phyloP scores from a whole-genome alignment of 2,113 vertebrate species.

The Oreotrochilus melanogaster region DNA sequence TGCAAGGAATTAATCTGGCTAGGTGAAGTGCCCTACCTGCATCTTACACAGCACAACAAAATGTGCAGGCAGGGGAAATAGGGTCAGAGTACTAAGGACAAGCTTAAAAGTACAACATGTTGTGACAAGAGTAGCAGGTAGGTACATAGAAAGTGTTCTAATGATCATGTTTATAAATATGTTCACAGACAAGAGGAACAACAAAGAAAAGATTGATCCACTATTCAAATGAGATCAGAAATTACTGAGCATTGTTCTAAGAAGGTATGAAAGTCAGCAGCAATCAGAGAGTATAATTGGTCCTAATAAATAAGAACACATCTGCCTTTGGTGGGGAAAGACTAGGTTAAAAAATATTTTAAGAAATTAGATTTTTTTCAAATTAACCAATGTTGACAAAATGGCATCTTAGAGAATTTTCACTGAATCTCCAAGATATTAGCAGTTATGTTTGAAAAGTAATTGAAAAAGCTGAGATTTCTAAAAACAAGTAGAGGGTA shows the following conservation, averaged over 20 bases:
- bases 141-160: not conserved
- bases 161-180: not conserved
- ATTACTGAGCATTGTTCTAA: not conserved
- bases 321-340: not conserved
- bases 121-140: not conserved
- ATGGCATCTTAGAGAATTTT: not conserved
- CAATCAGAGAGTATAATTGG: not conserved
- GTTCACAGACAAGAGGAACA: not conserved
- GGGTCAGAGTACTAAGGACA: not conserved
- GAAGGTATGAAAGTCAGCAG: not conserved
- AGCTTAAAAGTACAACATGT: not conserved
- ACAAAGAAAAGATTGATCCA: not conserved
- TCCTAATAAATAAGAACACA: not conserved
- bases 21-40: not conserved
- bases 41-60: not conserved
- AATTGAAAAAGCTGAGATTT: not conserved
- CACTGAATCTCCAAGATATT: not conserved
- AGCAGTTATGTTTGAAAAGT: not conserved
- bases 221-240: not conserved
- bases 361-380: not conserved
- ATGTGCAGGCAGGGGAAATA: not conserved
- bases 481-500: not conserved
- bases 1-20: not conserved
- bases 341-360: not conserved
- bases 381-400: not conserved